Percentiles rank a stretch among this genome's conserved stretches.
phyloP scores from a whole-genome alignment of 2,113 vertebrate genomes.

The Thunnus thynnus region DNA sequence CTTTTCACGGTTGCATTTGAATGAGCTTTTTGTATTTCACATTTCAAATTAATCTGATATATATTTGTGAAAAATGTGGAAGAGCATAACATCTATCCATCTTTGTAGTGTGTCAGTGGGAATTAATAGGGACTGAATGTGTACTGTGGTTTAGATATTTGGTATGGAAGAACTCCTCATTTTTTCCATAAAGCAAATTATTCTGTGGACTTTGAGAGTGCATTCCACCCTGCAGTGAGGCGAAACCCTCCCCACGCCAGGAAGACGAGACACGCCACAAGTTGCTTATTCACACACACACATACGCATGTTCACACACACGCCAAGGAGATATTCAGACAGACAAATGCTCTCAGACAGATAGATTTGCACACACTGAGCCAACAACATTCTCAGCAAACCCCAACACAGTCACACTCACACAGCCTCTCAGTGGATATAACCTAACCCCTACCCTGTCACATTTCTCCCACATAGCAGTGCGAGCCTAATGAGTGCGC shows the following conservation, averaged over 20 bases:
- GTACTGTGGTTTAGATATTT: conserved; percentile 33
- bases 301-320: conserved; percentile 21
- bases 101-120: conserved; percentile 1
- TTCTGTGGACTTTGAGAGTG: conserved; percentile 30
- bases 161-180: conserved; percentile 33
- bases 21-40: conserved; percentile 9
- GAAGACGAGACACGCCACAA: conserved; percentile 58
- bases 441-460: conserved; percentile 64
- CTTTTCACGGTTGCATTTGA: conserved; percentile 10
- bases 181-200: conserved; percentile 71
- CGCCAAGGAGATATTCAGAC: conserved; percentile 43
- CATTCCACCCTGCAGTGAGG: conserved; percentile 53
- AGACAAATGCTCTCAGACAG: conserved; percentile 70
- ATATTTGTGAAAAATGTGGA: background rate
- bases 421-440: conserved; percentile 55
- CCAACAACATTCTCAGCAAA: conserved; percentile 67
- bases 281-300: conserved; percentile 33
- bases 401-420: conserved; percentile 53
- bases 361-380: conserved; percentile 60
- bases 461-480: conserved; percentile 50
- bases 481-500: conserved; percentile 51
- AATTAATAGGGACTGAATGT: conserved; percentile 6
- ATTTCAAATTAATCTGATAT: conserved; percentile 20
- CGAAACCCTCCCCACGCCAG: conserved; percentile 38
- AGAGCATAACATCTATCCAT: background rate